Evolutionary conservation across 2,113 vertebrate species (phyloP).

Genomic region (Pelecanoides urinatrix): DNA sequence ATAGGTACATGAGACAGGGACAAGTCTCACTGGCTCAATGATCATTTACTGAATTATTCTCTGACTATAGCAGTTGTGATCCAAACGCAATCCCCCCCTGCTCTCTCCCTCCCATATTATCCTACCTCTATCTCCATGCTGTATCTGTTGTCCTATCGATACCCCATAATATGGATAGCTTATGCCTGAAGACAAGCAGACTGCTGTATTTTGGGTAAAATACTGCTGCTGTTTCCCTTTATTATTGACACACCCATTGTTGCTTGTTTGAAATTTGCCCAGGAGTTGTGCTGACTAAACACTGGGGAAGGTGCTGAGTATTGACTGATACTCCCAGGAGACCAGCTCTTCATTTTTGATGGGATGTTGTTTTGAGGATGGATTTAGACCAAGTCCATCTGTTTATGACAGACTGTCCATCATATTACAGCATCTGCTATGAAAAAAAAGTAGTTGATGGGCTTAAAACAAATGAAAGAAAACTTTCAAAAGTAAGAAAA

Average conservation of each 20-base stretch:
- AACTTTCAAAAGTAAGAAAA: background rate
- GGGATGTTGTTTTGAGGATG: background rate
- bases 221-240: background rate
- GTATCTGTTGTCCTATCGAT: background rate
- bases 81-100: background rate
- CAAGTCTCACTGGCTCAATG: background rate
- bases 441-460: background rate
- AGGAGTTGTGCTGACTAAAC: background rate
- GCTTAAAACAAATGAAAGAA: background rate
- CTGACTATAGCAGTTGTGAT: background rate
- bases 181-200: background rate
- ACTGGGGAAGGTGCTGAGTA: background rate
- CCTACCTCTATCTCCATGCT: background rate
- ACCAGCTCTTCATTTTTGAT: background rate
- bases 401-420: slow-evolving; percentile 9
- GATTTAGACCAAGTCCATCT: slow-evolving; percentile 11
- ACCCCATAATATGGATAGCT: background rate
- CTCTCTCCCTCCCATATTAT: background rate
- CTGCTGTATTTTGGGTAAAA: background rate
- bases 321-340: background rate
- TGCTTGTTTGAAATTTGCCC: background rate
- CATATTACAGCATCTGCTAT: background rate
- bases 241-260: background rate
- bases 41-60: background rate
- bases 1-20: background rate